Conservation (phyloP, 2,113 vertebrate species). For the Craseonycteris thonglongyai region DNA sequence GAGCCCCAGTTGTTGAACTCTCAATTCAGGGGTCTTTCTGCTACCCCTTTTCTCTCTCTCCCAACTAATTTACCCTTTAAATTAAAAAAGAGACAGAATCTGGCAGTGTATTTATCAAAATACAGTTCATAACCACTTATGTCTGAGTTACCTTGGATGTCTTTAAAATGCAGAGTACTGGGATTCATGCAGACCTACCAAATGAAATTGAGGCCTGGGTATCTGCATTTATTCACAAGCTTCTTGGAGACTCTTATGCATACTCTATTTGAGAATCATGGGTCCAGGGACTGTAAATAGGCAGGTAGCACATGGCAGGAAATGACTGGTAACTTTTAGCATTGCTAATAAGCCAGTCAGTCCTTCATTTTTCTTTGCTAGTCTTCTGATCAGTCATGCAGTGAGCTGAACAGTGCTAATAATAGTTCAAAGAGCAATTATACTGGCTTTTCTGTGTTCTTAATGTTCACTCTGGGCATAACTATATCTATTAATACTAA, state of each 20-base stretch:
- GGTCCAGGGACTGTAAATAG: neutral
- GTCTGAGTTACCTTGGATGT: neutral
- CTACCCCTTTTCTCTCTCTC: neutral
- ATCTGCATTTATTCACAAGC: neutral
- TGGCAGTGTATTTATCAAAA: neutral
- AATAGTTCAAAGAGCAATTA: neutral
- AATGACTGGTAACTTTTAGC: neutral
- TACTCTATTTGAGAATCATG: neutral
- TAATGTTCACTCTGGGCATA: conserved; percentile 18
- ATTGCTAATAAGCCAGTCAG: too few relatives aligned
- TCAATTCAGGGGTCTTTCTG: neutral
- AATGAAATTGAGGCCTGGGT: neutral
- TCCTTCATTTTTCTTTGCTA: neutral
- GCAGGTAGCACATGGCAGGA: neutral
- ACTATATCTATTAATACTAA: conserved; percentile 29
- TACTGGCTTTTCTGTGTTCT: neutral
- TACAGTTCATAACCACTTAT: neutral
- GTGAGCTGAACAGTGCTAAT: conserved; percentile 20
- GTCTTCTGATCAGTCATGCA: neutral
- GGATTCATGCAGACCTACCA: neutral
- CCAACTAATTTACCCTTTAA: neutral
- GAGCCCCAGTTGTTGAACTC: neutral
- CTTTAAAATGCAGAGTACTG: neutral
- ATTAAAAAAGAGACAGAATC: neutral
- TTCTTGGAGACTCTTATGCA: neutral